These are phyloP conservation scores for Sesia apiformis DNA, from an alignment of 2,888 invertebrate genomes.

Conservation along the genomic window DNA sequence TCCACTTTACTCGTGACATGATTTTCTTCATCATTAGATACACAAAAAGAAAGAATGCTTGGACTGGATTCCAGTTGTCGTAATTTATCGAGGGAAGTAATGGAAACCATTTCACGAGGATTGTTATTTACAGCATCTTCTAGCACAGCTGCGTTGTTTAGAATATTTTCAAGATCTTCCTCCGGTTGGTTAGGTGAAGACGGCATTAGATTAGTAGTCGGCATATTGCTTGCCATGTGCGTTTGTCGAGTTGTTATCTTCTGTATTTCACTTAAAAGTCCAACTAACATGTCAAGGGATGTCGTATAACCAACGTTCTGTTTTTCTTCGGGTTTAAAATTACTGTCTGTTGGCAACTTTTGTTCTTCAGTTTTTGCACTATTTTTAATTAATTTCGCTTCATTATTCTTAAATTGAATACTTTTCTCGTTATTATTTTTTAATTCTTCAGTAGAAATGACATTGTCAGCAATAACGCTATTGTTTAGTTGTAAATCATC, in stretches of 20 bases:
- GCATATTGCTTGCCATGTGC: conserved; percentile 17
- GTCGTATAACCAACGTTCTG: conserved; percentile 9
- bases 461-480: no score
- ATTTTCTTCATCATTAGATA: conserved; percentile 20
- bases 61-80: conserved; percentile 29
- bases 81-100: conserved; percentile 34
- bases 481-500: background rate
- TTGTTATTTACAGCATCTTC: conserved; percentile 18
- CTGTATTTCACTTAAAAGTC: conserved; percentile 57
- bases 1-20: background rate
- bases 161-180: conserved; percentile 11
- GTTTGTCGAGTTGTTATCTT: conserved; percentile 48
- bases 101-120: conserved; percentile 24
- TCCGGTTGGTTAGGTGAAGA: background rate
- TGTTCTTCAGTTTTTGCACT: conserved; percentile 3
- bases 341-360: background rate
- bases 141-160: conserved; percentile 19
- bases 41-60: conserved; percentile 31
- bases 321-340: background rate
- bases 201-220: background rate
- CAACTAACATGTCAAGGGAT: conserved; percentile 54
- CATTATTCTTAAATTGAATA: background rate
- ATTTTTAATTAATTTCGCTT: background rate
- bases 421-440: background rate
- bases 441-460: no score